Conservation (phyloP, 1,140 invertebrate genomes). For the Aphelinus certus region DNA sequence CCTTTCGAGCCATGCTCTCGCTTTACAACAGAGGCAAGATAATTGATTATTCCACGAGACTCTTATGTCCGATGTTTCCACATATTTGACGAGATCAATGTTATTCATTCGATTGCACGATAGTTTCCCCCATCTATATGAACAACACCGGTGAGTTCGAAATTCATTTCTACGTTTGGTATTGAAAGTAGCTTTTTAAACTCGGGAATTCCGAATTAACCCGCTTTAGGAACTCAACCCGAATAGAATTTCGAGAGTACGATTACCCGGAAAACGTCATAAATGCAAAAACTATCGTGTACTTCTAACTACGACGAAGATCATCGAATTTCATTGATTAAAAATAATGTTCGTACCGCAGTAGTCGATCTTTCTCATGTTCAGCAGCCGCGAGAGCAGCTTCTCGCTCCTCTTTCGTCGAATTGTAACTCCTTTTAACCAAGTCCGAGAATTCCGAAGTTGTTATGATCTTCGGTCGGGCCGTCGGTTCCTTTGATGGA, state of each 20-base stretch:
- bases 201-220: background rate
- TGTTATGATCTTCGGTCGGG: slow-evolving; percentile 51
- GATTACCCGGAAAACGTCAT: too few species aligned
- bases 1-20: slow-evolving; percentile 55
- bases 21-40: background rate
- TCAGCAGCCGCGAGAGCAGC: slow-evolving; percentile 18
- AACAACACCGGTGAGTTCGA: too few species aligned
- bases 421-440: slow-evolving; percentile 41
- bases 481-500: slow-evolving; percentile 39
- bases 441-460: slow-evolving; percentile 54
- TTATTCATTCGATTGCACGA: too few species aligned
- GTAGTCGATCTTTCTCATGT: slow-evolving; percentile 8
- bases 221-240: too few species aligned
- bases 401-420: slow-evolving; percentile 48
- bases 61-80: too few species aligned
- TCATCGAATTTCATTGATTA: background rate
- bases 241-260: too few species aligned
- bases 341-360: slow-evolving; percentile 16
- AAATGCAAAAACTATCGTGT: too few species aligned
- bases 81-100: too few species aligned
- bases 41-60: too few species aligned
- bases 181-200: background rate
- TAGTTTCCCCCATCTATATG: too few species aligned
- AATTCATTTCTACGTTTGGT: slow-evolving; percentile 32
- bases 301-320: too few species aligned